Evolutionary conservation across 2,113 vertebrate genomes (phyloP).

Genomic region (Phyllostomus hastatus): DNA sequence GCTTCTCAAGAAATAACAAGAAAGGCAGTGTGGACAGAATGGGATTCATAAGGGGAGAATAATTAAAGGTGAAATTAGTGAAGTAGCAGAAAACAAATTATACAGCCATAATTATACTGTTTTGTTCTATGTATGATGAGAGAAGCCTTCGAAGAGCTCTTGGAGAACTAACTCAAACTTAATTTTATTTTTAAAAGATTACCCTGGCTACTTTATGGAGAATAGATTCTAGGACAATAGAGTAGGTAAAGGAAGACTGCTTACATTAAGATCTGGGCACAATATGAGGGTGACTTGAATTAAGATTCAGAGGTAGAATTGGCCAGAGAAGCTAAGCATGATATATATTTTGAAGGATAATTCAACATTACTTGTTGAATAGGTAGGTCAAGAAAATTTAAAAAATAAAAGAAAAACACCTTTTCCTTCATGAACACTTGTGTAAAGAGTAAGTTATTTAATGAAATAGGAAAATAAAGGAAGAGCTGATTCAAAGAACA

Average conservation of each 20-base stretch:
- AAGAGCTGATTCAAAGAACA: background rate
- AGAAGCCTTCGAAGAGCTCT: background rate
- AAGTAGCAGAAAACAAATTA: background rate
- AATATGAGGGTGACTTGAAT: background rate
- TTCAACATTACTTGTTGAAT: background rate
- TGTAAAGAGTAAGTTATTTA: background rate
- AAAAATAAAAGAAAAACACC: background rate
- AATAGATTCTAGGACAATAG: background rate
- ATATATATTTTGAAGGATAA: background rate
- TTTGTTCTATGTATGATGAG: background rate
- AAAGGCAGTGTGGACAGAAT: background rate
- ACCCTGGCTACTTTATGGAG: background rate
- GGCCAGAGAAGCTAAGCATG: background rate
- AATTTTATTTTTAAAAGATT: constrained; percentile 4
- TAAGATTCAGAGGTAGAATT: background rate
- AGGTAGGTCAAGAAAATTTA: background rate
- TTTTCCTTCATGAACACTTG: background rate
- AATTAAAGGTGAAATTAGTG: background rate
- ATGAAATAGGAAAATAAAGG: background rate
- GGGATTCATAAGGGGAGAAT: background rate
- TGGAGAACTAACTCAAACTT: background rate
- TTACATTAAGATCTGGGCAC: background rate
- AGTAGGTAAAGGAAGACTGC: background rate
- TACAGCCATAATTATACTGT: background rate
- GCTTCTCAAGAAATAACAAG: background rate